These are phyloP conservation scores for Somateria mollissima DNA, from an alignment of 2,797 vertebrate species.

Conservation along the genomic window DNA sequence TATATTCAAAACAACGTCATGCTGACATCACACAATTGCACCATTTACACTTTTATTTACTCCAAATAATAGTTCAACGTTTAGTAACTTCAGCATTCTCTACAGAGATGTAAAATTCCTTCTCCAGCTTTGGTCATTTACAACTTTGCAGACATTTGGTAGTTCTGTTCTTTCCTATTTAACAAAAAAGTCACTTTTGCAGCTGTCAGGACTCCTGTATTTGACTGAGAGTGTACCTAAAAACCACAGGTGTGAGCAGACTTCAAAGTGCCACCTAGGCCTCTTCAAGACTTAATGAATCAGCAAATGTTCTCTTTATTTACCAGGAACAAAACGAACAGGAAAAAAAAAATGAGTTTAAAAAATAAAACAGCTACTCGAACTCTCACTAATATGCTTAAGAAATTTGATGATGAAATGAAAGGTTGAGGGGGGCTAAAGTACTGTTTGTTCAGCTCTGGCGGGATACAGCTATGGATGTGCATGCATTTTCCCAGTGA, in stretches of 20 bases:
- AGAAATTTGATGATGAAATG: slow-evolving; percentile 62
- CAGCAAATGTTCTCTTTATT: slow-evolving; percentile 48
- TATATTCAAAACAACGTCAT: slow-evolving; percentile 83
- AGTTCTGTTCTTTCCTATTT: slow-evolving; percentile 62
- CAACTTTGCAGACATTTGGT: slow-evolving; percentile 70
- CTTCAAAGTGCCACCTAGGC: slow-evolving; percentile 43
- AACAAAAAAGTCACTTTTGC: slow-evolving; percentile 46
- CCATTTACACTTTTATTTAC: slow-evolving; percentile 81
- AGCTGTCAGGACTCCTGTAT: slow-evolving; percentile 56
- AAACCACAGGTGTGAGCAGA: slow-evolving; percentile 47
- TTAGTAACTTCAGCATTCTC: slow-evolving; percentile 77
- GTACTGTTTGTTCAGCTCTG: slow-evolving; percentile 63
- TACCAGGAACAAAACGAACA: slow-evolving; percentile 60
- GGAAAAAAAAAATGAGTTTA: background rate
- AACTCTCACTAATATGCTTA: slow-evolving; percentile 63
- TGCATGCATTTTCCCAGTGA: slow-evolving; percentile 78
- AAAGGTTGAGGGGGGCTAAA: slow-evolving; percentile 19
- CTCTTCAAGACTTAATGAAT: slow-evolving; percentile 39
- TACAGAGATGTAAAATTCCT: slow-evolving; percentile 77
- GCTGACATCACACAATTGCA: slow-evolving; percentile 82
- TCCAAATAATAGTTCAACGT: slow-evolving; percentile 73
- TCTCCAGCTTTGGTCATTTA: slow-evolving; percentile 72
- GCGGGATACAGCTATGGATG: slow-evolving; percentile 63
- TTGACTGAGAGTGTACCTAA: slow-evolving; percentile 63
- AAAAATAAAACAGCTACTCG: slow-evolving; percentile 39